Evolutionary conservation across 2,888 invertebrate genomes (phyloP), one percentile per base, ranked within the genome.

Genomic region (Scaptomyza caliginosa): DNA sequence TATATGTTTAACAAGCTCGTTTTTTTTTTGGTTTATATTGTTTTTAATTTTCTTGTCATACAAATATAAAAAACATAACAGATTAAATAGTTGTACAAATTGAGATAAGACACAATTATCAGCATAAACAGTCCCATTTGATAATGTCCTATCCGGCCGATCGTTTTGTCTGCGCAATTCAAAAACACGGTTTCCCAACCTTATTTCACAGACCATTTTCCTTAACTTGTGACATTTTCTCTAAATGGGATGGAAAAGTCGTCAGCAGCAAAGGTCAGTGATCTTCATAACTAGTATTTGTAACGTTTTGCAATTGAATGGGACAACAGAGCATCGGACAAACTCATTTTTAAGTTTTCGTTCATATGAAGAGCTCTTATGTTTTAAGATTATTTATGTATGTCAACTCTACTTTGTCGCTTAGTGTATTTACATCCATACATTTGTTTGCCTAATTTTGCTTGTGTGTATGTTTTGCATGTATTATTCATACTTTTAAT

Each of bases 401-500:
- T 17, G 26, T 5, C 17, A 28, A 45, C 17, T 28, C 17, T n/a
- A 10, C 5, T 45, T 24, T 42, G 42, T 28, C 4, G 34, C 16
- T 16, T 34, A 34, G 26, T 28, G n/a, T 8, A 16, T 34, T 34
- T 16, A 34, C n/a, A 16, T 24, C 10, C 6, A 6, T 42, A 23
- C 13, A 42, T 10, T 5, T 13, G 6, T 24, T 6, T 13, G 11
- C 17, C 17, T 7, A 5, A n/a, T n/a, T 45, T 28, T 45, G 1
- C 2, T 34, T 34, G 34, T 7, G 8, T 8, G 34, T 3, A 13
- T 30, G 24, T 43, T 45, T n/a, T 45, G 45, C 8, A n/a, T 5
- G 28, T 17, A 45, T 28, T 17, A 17, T 28, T 45, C 26, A 45
- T 45, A 17, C 45, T 3, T 45, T n/a, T 10, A 28, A 28, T 45